Percentiles rank a stretch among this genome's conserved stretches.
Evolutionary conservation across 2,888 invertebrate genomes (phyloP).

Genomic region (Cheiracanthium punctorium): DNA sequence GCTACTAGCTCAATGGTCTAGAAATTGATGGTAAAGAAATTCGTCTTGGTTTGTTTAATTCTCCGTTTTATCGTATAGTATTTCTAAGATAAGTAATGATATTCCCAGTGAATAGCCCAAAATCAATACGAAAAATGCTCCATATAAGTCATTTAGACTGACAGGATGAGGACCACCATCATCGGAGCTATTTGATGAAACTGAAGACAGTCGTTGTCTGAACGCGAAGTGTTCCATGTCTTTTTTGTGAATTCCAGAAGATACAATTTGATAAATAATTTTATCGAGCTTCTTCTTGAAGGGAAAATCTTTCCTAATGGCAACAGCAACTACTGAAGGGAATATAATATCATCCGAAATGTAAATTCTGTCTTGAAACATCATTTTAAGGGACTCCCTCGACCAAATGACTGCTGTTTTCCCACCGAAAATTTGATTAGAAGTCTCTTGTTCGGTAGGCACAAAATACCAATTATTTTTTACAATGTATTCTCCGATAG

Average conservation of each 20-base stretch:
- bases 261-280: too few species aligned
- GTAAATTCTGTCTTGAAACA: not conserved
- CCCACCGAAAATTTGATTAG: not conserved
- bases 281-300: not conserved
- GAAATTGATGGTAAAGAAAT: too few species aligned
- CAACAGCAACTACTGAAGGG: not conserved
- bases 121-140: too few species aligned
- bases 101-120: too few species aligned
- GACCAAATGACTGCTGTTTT: not conserved
- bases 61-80: too few species aligned
- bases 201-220: not conserved
- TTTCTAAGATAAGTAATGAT: too few species aligned
- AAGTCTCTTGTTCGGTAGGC: not conserved
- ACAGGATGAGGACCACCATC: too few species aligned
- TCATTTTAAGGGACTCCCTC: not conserved
- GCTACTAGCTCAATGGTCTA: too few species aligned
- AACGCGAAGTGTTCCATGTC: not conserved
- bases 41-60: too few species aligned
- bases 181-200: too few species aligned
- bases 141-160: too few species aligned
- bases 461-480: not conserved
- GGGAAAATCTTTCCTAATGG: constrained; percentile 14
- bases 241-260: too few species aligned
- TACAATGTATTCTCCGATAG: not conserved
- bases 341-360: constrained; percentile 4